These are phyloP conservation scores for Crocallis elinguaria DNA, from an alignment of 2,888 invertebrate genomes.

Conservation along the genomic window DNA sequence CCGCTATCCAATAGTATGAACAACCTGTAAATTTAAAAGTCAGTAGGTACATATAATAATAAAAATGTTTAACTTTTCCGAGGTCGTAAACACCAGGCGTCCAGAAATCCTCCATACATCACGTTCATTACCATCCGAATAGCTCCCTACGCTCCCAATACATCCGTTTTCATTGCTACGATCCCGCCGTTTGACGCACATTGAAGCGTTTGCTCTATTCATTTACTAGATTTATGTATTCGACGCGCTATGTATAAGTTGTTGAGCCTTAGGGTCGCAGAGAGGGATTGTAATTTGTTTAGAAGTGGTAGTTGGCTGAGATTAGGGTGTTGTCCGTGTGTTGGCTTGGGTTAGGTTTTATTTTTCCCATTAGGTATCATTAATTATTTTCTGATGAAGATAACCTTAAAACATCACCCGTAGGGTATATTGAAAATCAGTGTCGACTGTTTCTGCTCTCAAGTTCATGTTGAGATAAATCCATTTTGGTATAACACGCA, in stretches of 20 bases:
- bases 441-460: no score
- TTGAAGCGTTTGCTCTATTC: constrained; percentile 29
- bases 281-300: constrained; percentile 20
- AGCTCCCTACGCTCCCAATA: constrained; percentile 8
- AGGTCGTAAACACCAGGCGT: background rate
- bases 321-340: no score
- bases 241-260: constrained; percentile 26
- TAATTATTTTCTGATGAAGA: no score
- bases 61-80: background rate
- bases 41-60: background rate
- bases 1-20: no score
- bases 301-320: background rate
- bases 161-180: constrained; percentile 10
- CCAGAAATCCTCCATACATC: constrained; percentile 5
- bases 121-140: constrained; percentile 13
- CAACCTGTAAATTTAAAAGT: background rate
- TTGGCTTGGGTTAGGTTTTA: no score
- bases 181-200: constrained; percentile 23
- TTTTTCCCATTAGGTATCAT: no score
- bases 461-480: no score
- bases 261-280: constrained; percentile 27
- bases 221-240: constrained; percentile 30
- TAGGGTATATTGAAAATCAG: no score
- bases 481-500: no score
- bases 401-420: no score